Conservation (phyloP, 2,113 vertebrate genomes). For the Spheniscus mendiculus region DNA sequence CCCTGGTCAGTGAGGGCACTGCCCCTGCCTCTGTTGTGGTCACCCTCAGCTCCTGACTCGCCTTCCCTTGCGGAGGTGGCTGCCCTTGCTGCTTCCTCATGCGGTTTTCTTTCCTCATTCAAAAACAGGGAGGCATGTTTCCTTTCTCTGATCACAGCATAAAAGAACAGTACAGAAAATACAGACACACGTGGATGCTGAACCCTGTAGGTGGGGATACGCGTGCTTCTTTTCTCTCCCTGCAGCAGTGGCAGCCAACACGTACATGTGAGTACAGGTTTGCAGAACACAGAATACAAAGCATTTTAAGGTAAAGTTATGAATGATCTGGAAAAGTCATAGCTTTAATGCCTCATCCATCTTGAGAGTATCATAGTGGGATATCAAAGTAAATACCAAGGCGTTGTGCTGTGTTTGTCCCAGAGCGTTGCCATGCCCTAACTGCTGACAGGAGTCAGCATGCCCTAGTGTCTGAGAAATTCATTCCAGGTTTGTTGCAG, state of each 20-base stretch:
- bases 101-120: neutral
- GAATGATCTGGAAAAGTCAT: neutral
- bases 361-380: neutral
- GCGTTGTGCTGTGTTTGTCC: neutral
- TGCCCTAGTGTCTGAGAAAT: neutral
- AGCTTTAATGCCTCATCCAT: neutral
- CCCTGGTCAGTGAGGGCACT: neutral
- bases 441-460: neutral
- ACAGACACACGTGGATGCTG: neutral
- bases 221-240: neutral
- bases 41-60: neutral
- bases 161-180: neutral
- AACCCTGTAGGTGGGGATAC: neutral
- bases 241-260: neutral
- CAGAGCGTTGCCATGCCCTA: neutral
- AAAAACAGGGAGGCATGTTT: neutral
- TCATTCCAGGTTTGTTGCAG: neutral
- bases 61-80: neutral
- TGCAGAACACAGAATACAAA: neutral
- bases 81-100: neutral
- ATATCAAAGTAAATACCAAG: neutral
- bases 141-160: neutral
- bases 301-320: neutral
- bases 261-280: neutral
- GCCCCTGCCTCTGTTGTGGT: slow-evolving; percentile 39